phyloP scores from a whole-genome alignment of 2,888 invertebrate genomes.

The Zaprionus obscuricornis region DNA sequence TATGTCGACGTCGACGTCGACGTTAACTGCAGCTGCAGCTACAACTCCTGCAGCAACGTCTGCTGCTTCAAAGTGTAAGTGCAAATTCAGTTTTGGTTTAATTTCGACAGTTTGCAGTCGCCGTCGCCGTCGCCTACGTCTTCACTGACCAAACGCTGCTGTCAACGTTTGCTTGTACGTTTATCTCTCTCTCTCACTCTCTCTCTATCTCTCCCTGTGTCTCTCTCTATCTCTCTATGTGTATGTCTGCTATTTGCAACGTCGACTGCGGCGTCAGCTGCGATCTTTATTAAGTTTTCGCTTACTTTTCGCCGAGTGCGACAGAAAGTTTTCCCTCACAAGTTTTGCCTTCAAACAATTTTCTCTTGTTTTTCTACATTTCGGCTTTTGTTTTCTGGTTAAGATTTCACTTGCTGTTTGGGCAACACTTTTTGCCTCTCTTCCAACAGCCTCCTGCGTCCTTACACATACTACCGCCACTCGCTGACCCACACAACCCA shows the following conservation, averaged over 20 bases:
- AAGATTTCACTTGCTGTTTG: conserved; percentile 70
- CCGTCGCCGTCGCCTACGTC: conserved; percentile 16
- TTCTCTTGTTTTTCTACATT: conserved; percentile 70
- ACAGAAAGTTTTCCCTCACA: conserved; percentile 62
- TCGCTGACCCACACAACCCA: background rate
- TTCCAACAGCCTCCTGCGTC: too few species aligned
- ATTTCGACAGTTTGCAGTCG: conserved; percentile 72
- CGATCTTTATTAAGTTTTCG: conserved; percentile 79
- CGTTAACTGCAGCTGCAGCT: too few species aligned
- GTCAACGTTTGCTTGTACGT: conserved; percentile 48
- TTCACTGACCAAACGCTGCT: conserved; percentile 62
- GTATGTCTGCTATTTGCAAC: background rate
- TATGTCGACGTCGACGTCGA: too few species aligned
- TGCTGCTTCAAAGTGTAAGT: conserved; percentile 66
- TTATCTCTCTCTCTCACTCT: conserved; percentile 1
- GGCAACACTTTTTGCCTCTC: conserved; percentile 34
- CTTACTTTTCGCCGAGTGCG: conserved; percentile 78
- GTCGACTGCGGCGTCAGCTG: conserved; percentile 55
- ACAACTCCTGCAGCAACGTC: too few species aligned
- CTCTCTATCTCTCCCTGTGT: conserved; percentile 7
- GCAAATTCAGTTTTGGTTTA: conserved; percentile 78
- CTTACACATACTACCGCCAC: background rate
- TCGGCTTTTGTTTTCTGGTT: conserved; percentile 79
- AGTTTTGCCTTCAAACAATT: conserved; percentile 68
- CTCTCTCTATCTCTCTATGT: background rate